Evolutionary conservation across 2,888 invertebrate genomes (phyloP), one percentile per base, ranked within the genome.

Genomic region (Bruchidius siliquastri): DNA sequence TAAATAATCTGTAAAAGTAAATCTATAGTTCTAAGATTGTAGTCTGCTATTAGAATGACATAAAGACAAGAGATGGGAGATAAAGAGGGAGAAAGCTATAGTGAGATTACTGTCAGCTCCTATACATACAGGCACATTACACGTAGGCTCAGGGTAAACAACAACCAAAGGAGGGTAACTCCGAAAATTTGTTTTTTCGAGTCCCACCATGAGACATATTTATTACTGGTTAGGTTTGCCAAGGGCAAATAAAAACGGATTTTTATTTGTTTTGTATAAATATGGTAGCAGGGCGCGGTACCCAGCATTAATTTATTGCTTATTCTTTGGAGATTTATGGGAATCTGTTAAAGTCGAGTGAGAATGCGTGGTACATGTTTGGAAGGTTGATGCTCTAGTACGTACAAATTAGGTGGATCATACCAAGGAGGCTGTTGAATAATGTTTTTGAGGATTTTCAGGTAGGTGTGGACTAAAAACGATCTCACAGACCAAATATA

Each of bases 261-360:
- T n/a, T 71, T 22, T 71, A 71, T 71, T 71, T 71, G 71, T 66
- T 22, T 71, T 71, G 22, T 67, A 67, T 71, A 21, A 71, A 71
- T 71, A 22, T 67, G 67, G 71, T 71, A 71, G 71, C 71, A 67
- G 49, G 49, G 49, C 49, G 49, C 49, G 49, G 49, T 70, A 22
- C 49, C 68, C 73, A 20, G 21, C 69, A 74, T 71, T 69, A 66
- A 69, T 71, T 67, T 74, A 49, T 49, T 49, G 49, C 49, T 4
- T 49, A 49, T 49, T 49, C 49, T 49, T 49, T 49, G 8, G 49
- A 49, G 49, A 49, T 49, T 49, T 49, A 49, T 49, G 49, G 18
- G 49, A 8, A 49, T 49, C 49, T 13, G 49, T 49, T 8, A 49
- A 49, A 49, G 49, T 49, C 49, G 49, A 13, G 18, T 13, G 6